phyloP scores from a whole-genome alignment of 2,113 vertebrate species.

The Nansenia antarctica region DNA sequence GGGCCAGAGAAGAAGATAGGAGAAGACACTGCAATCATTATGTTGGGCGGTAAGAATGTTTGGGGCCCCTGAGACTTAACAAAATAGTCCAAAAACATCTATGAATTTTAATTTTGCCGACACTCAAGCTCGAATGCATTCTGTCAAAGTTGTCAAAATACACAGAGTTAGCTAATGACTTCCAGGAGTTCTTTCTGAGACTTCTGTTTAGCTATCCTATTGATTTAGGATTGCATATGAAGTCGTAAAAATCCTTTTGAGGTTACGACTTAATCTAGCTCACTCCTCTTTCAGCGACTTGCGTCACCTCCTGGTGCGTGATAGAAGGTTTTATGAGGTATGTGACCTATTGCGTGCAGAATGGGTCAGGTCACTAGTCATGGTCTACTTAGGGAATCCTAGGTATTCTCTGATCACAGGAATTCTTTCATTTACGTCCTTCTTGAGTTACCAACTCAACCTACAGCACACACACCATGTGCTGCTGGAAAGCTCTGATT shows the following conservation, averaged over 20 bases:
- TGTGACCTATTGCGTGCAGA: conserved; percentile 54
- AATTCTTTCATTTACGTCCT: conserved; percentile 34
- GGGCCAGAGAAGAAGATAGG: neutral
- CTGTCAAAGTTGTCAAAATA: neutral
- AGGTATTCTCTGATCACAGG: conserved; percentile 39
- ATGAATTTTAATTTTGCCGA: neutral
- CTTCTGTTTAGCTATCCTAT: neutral
- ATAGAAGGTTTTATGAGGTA: conserved; percentile 59
- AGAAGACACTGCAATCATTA: neutral
- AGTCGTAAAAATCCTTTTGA: neutral
- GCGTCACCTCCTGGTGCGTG: conserved; percentile 28
- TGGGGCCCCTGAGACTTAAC: too few relatives aligned
- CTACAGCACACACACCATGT: too few relatives aligned
- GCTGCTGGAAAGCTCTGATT: too few relatives aligned
- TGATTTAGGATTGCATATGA: neutral
- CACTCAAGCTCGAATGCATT: neutral
- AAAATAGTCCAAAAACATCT: neutral
- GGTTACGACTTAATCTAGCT: neutral
- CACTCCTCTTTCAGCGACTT: conserved; percentile 8
- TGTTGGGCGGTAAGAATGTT: neutral
- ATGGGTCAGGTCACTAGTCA: conserved; percentile 28
- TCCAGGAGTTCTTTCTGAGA: neutral
- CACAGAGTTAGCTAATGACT: neutral
- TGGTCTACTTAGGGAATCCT: conserved; percentile 28
- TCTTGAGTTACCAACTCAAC: conserved; percentile 39